These are phyloP conservation scores for Sardina pilchardus DNA, from an alignment of 2,113 vertebrate genomes.

Conservation along the genomic window DNA sequence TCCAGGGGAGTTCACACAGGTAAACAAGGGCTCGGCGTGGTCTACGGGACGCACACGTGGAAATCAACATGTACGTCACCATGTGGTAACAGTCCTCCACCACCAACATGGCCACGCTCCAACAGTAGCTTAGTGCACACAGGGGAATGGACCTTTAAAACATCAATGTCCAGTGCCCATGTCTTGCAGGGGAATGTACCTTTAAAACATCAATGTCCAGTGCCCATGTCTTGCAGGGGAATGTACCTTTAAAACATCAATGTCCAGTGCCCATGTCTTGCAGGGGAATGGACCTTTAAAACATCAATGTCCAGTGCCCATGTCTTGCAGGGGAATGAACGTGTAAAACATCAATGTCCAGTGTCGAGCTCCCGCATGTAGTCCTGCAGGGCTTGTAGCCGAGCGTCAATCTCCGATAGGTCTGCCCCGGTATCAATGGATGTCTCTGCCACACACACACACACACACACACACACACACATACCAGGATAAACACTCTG, in stretches of 20 bases:
- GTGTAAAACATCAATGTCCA: constrained; percentile 61
- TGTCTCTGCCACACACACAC: constrained; percentile 68
- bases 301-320: too few species aligned
- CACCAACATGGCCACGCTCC: background rate
- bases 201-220: constrained; percentile 64
- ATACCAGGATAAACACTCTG: background rate
- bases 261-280: constrained; percentile 71
- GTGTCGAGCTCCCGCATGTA: constrained; percentile 90
- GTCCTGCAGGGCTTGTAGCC: constrained; percentile 88
- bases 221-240: constrained; percentile 79
- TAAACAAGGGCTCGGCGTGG: background rate
- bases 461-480: background rate
- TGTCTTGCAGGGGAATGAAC: too few species aligned
- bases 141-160: background rate
- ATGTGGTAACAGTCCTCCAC: background rate
- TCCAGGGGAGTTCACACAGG: background rate
- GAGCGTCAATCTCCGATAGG: constrained; percentile 87
- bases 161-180: constrained; percentile 82
- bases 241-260: constrained; percentile 49
- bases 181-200: too few species aligned
- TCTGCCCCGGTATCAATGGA: constrained; percentile 74
- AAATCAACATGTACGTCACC: background rate
- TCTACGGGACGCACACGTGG: background rate
- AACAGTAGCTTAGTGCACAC: background rate
- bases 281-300: background rate